Evolutionary conservation across 2,888 invertebrate genomes (phyloP).

Genomic region (Fragum sueziense): DNA sequence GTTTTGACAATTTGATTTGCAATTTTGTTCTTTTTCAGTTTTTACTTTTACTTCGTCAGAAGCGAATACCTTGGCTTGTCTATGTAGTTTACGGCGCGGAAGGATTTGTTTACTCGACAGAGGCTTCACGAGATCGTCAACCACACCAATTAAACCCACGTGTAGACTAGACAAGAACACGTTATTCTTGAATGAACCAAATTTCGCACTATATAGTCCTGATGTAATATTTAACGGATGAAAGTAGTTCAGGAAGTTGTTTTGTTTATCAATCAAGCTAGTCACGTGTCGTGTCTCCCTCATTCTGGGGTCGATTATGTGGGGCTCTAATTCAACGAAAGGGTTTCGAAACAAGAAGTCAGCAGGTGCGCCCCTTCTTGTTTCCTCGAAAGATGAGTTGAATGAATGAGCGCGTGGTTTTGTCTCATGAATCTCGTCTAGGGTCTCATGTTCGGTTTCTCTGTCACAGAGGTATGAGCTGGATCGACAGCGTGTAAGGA

Average conservation of each 20-base stretch:
- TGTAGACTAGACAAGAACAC: conserved; percentile 1
- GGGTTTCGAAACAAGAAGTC: background rate
- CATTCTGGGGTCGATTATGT: background rate
- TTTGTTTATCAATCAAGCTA: background rate
- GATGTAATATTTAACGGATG: background rate
- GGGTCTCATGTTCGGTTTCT: background rate
- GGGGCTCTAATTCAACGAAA: background rate
- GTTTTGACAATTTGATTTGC: background rate
- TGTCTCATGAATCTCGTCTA: background rate
- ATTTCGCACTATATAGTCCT: background rate
- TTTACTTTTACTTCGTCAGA: background rate
- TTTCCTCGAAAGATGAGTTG: background rate
- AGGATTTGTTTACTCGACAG: background rate
- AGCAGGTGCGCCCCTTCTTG: background rate
- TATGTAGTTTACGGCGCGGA: background rate
- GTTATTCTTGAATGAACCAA: background rate
- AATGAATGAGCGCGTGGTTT: background rate
- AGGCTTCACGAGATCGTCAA: conserved; percentile 7
- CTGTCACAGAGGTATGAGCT: background rate
- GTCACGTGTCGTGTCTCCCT: background rate
- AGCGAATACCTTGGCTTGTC: background rate
- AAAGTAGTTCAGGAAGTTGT: background rate
- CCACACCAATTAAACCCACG: background rate
- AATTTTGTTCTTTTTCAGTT: no score
- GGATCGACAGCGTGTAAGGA: background rate